Evolutionary conservation across 2,797 vertebrate genomes (phyloP).

Genomic region (Threskiornis aethiopicus): DNA sequence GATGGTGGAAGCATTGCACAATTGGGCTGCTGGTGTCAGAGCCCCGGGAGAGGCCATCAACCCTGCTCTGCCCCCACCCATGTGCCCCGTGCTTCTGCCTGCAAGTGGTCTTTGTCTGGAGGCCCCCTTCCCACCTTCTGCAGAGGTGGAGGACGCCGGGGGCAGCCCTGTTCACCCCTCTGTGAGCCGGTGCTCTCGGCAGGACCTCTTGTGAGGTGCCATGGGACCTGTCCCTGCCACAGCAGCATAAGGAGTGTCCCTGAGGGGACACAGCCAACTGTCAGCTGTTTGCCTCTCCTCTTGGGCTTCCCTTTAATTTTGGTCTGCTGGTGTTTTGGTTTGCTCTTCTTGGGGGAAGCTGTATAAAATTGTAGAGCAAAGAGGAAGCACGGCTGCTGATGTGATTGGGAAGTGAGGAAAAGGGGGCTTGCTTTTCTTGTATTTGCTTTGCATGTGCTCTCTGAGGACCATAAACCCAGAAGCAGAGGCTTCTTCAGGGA

Average conservation of each 20-base stretch:
- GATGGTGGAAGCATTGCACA: not conserved
- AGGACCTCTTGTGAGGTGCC: not conserved
- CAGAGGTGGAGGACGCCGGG: not conserved
- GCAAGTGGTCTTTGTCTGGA: not conserved
- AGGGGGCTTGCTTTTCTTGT: not conserved
- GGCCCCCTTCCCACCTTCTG: not conserved
- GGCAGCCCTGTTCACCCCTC: not conserved
- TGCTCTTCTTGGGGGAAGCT: not conserved
- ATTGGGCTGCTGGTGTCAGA: not conserved
- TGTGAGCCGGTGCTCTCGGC: fast-evolving
- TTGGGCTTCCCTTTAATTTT: not conserved
- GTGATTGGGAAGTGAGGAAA: not conserved
- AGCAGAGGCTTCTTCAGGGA: not conserved
- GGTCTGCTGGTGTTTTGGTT: not conserved
- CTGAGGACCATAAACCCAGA: not conserved
- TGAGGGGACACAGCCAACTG: not conserved
- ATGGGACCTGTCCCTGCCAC: fast-evolving
- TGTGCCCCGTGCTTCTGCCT: not conserved
- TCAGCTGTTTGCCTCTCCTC: not conserved
- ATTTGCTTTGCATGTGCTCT: not conserved
- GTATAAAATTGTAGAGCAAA: not conserved
- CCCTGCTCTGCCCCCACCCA: not conserved
- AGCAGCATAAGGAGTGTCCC: fast-evolving
- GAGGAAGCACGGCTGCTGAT: not conserved
- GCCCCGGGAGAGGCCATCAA: fast-evolving